These are phyloP conservation scores for Motacilla tschutschensis DNA, from an alignment of 2,113 vertebrate genomes.

Conservation along the genomic window DNA sequence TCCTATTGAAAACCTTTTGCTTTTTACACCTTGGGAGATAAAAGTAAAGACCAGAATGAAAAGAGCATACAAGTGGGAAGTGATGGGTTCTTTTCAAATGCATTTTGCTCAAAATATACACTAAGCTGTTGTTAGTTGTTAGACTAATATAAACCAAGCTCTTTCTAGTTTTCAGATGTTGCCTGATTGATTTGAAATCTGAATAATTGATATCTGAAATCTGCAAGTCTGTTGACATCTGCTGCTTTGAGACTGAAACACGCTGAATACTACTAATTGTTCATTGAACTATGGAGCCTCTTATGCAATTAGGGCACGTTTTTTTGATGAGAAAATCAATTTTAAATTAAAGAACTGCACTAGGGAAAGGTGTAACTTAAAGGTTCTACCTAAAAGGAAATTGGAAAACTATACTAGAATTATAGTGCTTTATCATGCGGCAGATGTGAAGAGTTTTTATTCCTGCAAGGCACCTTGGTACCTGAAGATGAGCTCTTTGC, in stretches of 20 bases:
- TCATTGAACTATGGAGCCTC: background rate
- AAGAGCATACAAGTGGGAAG: background rate
- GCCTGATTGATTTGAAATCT: background rate
- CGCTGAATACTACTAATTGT: background rate
- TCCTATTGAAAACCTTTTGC: background rate
- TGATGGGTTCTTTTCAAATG: background rate
- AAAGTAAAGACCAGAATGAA: conserved; percentile 14
- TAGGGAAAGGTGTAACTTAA: background rate
- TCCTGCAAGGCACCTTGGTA: background rate
- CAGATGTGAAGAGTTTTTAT: background rate
- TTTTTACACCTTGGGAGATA: background rate
- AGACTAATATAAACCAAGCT: background rate
- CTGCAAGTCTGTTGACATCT: conserved; percentile 6
- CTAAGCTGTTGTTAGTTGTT: background rate
- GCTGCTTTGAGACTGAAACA: conserved; percentile 11
- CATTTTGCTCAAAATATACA: conserved; percentile 1
- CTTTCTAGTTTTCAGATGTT: background rate
- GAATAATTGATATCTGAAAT: background rate
- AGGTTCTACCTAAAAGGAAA: background rate
- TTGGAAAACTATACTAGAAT: background rate
- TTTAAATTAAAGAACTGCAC: conserved; percentile 44
- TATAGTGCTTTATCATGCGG: background rate
- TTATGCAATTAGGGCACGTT: conserved; percentile 27
- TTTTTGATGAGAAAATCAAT: conserved; percentile 53
- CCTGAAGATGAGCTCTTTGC: background rate